A percentile compares a stretch with the other conserved stretches of the same genome.
These are phyloP conservation scores for Strongylocentrotus purpuratus DNA, from an alignment of 35 echinoderm and acorn worm species.

Conservation along the genomic window DNA sequence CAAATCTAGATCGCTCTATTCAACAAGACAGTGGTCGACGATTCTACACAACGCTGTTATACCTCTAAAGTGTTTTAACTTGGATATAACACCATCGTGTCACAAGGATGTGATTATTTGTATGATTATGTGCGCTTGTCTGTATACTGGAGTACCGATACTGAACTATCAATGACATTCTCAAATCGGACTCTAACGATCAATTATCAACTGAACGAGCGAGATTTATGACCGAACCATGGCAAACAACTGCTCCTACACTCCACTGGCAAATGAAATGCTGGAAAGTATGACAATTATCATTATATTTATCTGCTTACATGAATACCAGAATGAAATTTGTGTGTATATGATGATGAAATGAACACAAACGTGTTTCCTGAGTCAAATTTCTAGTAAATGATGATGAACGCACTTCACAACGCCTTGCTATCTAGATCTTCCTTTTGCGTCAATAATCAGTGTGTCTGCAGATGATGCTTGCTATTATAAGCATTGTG, in stretches of 20 bases:
- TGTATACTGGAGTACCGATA: neutral
- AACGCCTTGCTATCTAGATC: too few species aligned
- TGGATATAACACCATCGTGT: neutral
- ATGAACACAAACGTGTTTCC: too few species aligned
- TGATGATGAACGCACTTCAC: too few species aligned
- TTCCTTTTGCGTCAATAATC: too few species aligned
- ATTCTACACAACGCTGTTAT: neutral
- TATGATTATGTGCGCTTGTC: neutral
- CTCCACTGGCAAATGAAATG: constrained; percentile 18
- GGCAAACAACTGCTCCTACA: neutral
- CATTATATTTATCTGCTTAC: neutral
- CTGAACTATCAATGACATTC: neutral
- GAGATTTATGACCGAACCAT: neutral
- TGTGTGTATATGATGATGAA: too few species aligned
- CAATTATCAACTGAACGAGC: neutral
- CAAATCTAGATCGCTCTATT: neutral
- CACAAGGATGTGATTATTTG: neutral
- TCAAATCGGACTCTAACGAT: neutral
- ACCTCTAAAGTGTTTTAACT: neutral
- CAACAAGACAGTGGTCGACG: neutral
- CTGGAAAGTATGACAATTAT: neutral
- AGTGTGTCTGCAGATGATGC: too few species aligned
- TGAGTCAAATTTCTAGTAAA: too few species aligned
- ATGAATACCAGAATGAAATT: too few species aligned
- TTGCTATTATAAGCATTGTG: too few species aligned